These are phyloP conservation scores for Scartelaos histophorus DNA, from an alignment of 2,113 vertebrate species.

Conservation along the genomic window DNA sequence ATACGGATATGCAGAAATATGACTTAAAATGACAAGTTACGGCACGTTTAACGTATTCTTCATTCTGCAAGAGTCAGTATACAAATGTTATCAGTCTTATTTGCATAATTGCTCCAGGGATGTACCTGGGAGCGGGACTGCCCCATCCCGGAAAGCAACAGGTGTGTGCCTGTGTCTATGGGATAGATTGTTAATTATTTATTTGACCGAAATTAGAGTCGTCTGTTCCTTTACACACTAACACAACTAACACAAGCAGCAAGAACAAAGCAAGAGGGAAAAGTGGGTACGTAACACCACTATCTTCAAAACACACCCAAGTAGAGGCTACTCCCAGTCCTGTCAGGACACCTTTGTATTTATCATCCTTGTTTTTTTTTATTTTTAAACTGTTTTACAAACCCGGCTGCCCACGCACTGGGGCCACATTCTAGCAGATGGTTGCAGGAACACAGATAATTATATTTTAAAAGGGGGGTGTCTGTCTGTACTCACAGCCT, in stretches of 20 bases:
- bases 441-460: constrained; percentile 23
- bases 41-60: constrained; percentile 18
- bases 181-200: constrained; percentile 43
- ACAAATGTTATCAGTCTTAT: constrained; percentile 29
- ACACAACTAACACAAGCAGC: background rate
- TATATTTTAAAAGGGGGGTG: background rate
- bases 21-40: background rate
- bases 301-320: constrained; percentile 20
- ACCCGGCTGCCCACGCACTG: background rate
- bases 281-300: background rate
- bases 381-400: constrained; percentile 20
- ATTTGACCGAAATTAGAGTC: constrained; percentile 39
- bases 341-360: constrained; percentile 21
- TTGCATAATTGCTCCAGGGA: constrained; percentile 44
- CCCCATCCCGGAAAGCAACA: constrained; percentile 43
- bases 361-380: constrained; percentile 38
- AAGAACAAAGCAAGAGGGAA: constrained; percentile 20
- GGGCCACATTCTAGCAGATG: constrained; percentile 8
- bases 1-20: background rate
- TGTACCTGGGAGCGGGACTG: background rate
- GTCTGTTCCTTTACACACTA: constrained; percentile 19
- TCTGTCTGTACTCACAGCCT: constrained; percentile 28
- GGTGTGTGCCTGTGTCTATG: constrained; percentile 42
- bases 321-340: constrained; percentile 22
- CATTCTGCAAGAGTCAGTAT: background rate